Evolutionary conservation across 2,797 vertebrate genomes (phyloP).

Genomic region (Amblyraja radiata): DNA sequence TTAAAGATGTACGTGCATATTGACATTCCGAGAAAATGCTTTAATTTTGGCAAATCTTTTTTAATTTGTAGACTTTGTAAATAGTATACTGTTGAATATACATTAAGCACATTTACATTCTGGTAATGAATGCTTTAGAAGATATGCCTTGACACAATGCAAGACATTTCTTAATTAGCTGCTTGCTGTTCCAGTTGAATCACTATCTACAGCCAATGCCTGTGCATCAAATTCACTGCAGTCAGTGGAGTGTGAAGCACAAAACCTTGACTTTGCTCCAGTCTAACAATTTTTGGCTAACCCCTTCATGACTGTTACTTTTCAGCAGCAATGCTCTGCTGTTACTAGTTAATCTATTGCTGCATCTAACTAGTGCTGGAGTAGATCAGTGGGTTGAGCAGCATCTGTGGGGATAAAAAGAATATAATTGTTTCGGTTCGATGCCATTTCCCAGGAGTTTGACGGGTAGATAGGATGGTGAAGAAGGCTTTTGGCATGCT

Average conservation of each 20-base stretch:
- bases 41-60: neutral
- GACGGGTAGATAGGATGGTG: too few species aligned
- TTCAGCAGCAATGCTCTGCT: neutral
- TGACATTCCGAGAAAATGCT: neutral
- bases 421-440: too few species aligned
- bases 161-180: slow-evolving; percentile 16
- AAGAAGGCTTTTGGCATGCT: too few species aligned
- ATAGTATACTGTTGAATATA: slow-evolving; percentile 5
- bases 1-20: neutral
- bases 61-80: slow-evolving; percentile 2
- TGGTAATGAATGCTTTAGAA: slow-evolving; percentile 20
- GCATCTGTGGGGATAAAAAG: too few species aligned
- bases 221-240: neutral
- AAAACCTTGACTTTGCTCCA: neutral
- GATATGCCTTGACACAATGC: slow-evolving; percentile 6
- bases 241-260: neutral
- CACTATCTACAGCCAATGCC: neutral
- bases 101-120: slow-evolving; percentile 10
- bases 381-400: too few species aligned
- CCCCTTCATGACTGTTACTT: neutral
- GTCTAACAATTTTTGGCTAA: neutral
- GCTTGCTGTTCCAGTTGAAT: slow-evolving; percentile 19
- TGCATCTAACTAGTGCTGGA: too few species aligned
- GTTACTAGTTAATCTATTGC: neutral
- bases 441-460: too few species aligned